Percentiles rank a stretch among this genome's conserved stretches.
Conservation (phyloP, 2,113 vertebrate species). For the Balaeniceps rex region DNA sequence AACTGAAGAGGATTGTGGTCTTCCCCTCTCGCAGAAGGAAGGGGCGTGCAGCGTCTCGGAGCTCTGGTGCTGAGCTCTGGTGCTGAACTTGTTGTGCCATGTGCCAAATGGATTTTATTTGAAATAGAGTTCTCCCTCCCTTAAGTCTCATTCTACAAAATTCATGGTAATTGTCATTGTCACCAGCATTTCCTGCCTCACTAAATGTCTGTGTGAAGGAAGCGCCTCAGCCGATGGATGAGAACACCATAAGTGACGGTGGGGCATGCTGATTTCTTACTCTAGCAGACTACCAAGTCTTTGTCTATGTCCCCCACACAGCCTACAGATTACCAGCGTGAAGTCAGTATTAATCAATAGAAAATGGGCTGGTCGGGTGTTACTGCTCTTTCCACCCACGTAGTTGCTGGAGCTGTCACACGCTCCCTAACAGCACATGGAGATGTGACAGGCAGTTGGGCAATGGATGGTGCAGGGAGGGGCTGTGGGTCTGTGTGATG, state of each 20-base stretch:
- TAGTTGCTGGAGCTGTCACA: background rate
- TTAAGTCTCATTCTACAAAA: background rate
- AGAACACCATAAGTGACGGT: background rate
- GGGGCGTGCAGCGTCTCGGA: background rate
- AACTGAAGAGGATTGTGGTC: background rate
- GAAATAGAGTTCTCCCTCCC: background rate
- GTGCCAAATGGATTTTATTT: background rate
- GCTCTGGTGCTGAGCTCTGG: background rate
- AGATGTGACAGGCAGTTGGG: background rate
- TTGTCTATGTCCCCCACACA: background rate
- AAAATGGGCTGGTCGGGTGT: background rate
- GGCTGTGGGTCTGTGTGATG: background rate
- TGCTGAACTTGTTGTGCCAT: background rate
- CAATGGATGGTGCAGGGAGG: background rate
- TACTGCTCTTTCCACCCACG: background rate
- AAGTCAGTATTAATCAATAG: background rate
- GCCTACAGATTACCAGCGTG: background rate
- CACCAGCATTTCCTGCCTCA: background rate
- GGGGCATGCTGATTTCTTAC: background rate
- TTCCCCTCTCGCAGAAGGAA: background rate
- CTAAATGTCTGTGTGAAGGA: background rate
- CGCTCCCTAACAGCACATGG: rapidly evolving
- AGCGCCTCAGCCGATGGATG: background rate
- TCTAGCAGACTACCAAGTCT: background rate
- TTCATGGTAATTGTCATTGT: background rate